Percentiles rank a stretch among this genome's conserved stretches.
Conservation (phyloP, 1,140 invertebrate genomes). For the Chrysomallon squamiferum region DNA sequence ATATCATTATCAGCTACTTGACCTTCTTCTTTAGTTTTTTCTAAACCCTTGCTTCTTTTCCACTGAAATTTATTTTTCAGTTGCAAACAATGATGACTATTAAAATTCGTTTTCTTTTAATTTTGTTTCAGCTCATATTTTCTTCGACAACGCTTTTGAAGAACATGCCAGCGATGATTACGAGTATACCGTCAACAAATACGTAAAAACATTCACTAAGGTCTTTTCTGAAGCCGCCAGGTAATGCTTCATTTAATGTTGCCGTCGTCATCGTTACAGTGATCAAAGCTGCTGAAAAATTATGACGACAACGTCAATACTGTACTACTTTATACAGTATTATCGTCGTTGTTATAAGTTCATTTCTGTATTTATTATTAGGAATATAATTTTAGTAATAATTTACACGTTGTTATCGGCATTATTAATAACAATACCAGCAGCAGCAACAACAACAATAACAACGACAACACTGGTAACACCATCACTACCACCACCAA, state of each 20-base stretch:
- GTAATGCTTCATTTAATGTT: conserved; percentile 4
- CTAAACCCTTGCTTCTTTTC: too few species aligned
- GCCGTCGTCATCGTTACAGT: not conserved
- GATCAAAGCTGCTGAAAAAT: not conserved
- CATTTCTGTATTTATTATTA: not conserved
- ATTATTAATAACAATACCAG: too few species aligned
- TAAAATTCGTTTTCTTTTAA: not conserved
- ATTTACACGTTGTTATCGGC: not conserved
- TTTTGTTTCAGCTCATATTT: conserved; percentile 77
- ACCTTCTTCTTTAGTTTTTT: too few species aligned
- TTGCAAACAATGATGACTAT: too few species aligned
- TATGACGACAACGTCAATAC: not conserved
- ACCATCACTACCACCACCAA: too few species aligned
- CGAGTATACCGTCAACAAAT: conserved; percentile 83
- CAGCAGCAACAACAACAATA: too few species aligned
- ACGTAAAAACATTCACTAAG: conserved; percentile 88
- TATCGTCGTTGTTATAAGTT: not conserved
- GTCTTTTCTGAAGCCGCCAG: conserved; percentile 93
- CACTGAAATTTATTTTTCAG: too few species aligned
- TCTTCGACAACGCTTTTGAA: conserved; percentile 81
- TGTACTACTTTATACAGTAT: not conserved
- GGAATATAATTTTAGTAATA: not conserved
- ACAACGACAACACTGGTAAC: too few species aligned
- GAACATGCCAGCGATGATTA: conserved; percentile 93
- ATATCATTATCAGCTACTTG: too few species aligned